Evolutionary conservation across 2,888 invertebrate genomes (phyloP).

Genomic region (Gymnosoma rotundatum): DNA sequence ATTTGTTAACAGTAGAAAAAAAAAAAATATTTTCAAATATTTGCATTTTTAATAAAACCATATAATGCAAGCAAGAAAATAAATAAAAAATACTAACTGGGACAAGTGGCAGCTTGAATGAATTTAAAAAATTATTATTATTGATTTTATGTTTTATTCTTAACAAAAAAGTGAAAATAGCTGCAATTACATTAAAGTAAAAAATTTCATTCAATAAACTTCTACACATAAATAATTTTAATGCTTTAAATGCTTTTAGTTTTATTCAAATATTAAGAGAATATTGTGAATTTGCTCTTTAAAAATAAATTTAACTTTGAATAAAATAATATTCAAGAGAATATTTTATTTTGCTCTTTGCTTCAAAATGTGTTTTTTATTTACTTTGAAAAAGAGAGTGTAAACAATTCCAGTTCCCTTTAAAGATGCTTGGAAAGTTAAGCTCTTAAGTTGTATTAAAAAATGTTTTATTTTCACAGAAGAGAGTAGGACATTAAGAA

Average conservation of each 20-base stretch:
- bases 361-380: background rate
- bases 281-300: too few relatives aligned
- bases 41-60: conserved; percentile 37
- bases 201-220: background rate
- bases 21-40: background rate
- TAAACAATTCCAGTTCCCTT: conserved; percentile 38
- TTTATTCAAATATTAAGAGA: background rate
- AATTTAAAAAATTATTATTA: conserved; percentile 17
- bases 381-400: background rate
- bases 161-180: too few relatives aligned
- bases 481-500: too few relatives aligned
- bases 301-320: too few relatives aligned
- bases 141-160: conserved; percentile 11
- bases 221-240: background rate
- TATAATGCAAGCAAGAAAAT: conserved; percentile 11
- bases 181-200: background rate
- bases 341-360: background rate
- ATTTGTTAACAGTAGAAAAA: conserved; percentile 7
- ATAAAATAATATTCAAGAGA: background rate
- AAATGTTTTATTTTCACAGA: background rate
- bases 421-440: conserved; percentile 6
- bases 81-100: background rate
- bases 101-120: background rate
- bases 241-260: too few relatives aligned
- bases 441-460: background rate